Base-by-base conservation (phyloP, 2,797 vertebrate species). In the Tympanoctomys barrerae region DNA sequence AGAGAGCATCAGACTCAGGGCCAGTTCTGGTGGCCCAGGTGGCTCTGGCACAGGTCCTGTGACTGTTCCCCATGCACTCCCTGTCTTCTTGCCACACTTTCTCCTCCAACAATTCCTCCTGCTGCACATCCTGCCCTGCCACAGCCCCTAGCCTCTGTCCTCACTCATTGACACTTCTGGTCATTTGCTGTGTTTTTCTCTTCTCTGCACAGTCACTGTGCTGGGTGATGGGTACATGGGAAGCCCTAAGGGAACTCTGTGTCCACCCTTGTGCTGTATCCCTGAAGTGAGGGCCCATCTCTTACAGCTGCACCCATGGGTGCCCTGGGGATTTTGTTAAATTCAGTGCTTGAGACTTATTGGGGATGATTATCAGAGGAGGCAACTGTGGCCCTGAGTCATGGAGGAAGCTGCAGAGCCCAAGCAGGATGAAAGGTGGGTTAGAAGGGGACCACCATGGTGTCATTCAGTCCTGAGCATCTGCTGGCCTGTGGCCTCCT, bases 401-500 rank as follows among this genome's bases (percentile, higher is more conserved):
- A 36, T 39, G 12, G 16, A 87, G n/a, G 70, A 62, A 57, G 21
- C 59, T 21, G 7, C 33, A 19, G 66, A 68, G 66, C 16, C 66
- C 33, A 18, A 68, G 33, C 2, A 16, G n/a, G 66, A 68, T 19
- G 66, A 7, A 14, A 68, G 7, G 16, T n/a, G 6, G 31, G 31
- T 68, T 68, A 33, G 64, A 68, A 68, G 31, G 14, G 31, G 16
- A 68, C 31, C 66, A 68, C 79, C 31, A 10, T 4, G 57, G 39
- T 33, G 52, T 89, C 89, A 64, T 49, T 54, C 80, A 70, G 59
- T 81, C 87, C 42, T 28, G 64, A 75, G 87, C 16, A 78, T 62
- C 89, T 75, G 33, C 91, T 95, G 79, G 88, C 68, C 57, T 95
- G 66, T 68, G 39, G 33, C 16, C 66, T 21, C 33, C 33, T n/a